Base-by-base conservation (phyloP, 2,888 invertebrate species). In the Tinea trinotella region DNA sequence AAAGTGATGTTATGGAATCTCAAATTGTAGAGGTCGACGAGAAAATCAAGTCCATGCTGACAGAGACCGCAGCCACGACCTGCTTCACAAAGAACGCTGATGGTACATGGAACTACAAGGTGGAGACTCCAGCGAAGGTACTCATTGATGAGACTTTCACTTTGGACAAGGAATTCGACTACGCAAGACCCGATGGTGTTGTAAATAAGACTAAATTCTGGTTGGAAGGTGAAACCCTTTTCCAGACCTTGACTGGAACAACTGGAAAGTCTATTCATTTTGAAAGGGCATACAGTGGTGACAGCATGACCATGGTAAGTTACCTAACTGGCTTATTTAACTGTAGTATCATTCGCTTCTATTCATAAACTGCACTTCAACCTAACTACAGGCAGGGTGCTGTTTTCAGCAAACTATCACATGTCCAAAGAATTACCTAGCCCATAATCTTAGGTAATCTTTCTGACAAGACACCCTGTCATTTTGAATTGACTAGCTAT, bases 61-160 rank as follows among this genome's bases (percentile, higher is more conserved):
- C 52, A 7, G 50, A 52, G 9, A 24, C 35, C 1, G 58, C 57
- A 5, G 15, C 57, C 22, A 34, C 56, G 1, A 54, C 56, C 6
- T 53, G 54, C 24, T 60, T 57, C 56, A 52, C 54, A 1, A 58
- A 58, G 56, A 60, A 59, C 36, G 56, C 49, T 19, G 60, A 60
- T 12, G 58, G 58, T 13, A 57, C 55, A 50, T 52, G 56, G 52
- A 55, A 56, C 46, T 60, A 59, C 54, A 34, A 54, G 9, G 55
- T 56, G 44, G 54, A 56, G 15, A 20, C 46, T 19, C 30, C 34
- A 13, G 58, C 52, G 0, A 46, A 52, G 0, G 36, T 40, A 2
- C 10, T 55, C 1, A n/a, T 60, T 1, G 54, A 60, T 19, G 54
- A 60, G 40, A 57, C 35, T 9, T 56, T 60, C 40, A 6, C 18